A percentile compares a stretch with the other conserved stretches of the same genome.
phyloP scores from a whole-genome alignment of 2,113 vertebrate genomes.

The Spilogale gracilis region DNA sequence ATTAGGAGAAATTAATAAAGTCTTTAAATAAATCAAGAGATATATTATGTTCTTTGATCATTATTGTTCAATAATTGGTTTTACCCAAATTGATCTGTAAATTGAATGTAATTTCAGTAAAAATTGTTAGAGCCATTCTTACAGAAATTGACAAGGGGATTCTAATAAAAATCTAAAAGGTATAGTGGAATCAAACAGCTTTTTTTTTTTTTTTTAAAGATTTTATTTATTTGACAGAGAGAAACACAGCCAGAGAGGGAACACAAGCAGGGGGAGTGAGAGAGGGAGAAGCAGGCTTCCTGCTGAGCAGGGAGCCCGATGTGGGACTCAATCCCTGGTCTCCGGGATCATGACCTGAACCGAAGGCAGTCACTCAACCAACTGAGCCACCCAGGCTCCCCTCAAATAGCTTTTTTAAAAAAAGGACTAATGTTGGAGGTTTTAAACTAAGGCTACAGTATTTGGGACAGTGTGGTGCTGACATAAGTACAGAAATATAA shows the following conservation, averaged over 20 bases:
- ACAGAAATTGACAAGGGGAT: neutral
- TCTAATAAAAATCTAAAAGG: neutral
- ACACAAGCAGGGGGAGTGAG: too few relatives aligned
- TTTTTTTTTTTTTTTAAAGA: neutral
- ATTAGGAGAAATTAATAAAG: constrained; percentile 36
- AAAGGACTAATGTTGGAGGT: neutral
- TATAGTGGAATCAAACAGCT: neutral
- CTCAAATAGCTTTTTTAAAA: neutral
- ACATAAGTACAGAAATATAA: neutral
- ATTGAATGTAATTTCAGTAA: neutral
- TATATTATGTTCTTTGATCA: neutral
- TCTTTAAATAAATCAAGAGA: neutral
- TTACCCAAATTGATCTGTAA: neutral
- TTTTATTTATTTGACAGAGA: too few relatives aligned
- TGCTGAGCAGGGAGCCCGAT: too few relatives aligned
- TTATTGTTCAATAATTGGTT: neutral
- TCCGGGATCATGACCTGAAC: too few relatives aligned
- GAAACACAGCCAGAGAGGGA: too few relatives aligned
- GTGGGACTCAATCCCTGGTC: too few relatives aligned
- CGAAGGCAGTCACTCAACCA: too few relatives aligned
- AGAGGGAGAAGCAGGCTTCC: too few relatives aligned
- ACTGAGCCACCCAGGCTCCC: too few relatives aligned
- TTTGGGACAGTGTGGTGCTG: neutral
- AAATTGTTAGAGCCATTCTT: neutral
- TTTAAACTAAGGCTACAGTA: neutral